Conservation (phyloP, 2,113 vertebrate species). For the Chaetops frenatus region DNA sequence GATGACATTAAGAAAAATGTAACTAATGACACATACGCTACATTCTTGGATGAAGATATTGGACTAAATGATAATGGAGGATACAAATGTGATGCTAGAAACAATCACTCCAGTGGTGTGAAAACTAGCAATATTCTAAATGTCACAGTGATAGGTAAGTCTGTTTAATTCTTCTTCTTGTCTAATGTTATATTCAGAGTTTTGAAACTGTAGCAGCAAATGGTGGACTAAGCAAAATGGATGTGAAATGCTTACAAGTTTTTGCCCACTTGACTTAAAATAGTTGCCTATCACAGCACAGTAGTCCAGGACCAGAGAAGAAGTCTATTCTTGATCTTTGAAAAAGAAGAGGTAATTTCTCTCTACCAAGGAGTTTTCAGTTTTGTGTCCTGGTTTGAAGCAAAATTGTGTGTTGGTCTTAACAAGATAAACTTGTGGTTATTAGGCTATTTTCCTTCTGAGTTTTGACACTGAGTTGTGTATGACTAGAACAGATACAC, state of each 20-base stretch:
- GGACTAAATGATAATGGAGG: not conserved
- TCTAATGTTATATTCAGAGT: not conserved
- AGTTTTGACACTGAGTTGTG: not conserved
- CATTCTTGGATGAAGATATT: constrained; percentile 20
- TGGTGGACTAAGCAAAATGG: not conserved
- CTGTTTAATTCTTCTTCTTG: not conserved
- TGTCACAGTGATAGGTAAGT: constrained; percentile 65
- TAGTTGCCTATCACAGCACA: not conserved
- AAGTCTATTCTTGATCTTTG: not conserved
- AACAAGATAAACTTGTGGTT: not conserved
- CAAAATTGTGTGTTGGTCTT: not conserved
- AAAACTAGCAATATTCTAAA: constrained; percentile 50
- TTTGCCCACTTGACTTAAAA: not conserved
- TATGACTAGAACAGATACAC: not conserved
- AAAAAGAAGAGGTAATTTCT: not conserved
- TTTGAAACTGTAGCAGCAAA: not conserved
- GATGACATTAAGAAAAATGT: not conserved
- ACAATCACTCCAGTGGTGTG: constrained; percentile 31
- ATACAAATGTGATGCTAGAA: constrained; percentile 56
- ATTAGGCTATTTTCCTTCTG: not conserved
- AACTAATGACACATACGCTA: not conserved
- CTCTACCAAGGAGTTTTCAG: not conserved
- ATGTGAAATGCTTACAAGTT: not conserved
- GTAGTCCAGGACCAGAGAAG: not conserved
- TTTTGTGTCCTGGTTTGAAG: not conserved